phyloP scores from a whole-genome alignment of 1,140 invertebrate species.

The Scylla paramamosain region DNA sequence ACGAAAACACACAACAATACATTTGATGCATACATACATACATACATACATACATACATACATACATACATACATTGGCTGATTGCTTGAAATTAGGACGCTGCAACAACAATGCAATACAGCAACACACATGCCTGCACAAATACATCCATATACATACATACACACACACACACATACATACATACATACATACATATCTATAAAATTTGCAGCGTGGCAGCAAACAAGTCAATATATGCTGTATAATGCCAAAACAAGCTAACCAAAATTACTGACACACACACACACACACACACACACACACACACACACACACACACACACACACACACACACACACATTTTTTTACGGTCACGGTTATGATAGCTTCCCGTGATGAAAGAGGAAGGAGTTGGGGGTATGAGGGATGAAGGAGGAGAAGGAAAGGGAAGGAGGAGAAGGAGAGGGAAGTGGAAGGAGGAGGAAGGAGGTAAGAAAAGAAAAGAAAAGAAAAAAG shows the following conservation, averaged over 20 bases:
- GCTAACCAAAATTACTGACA: not conserved
- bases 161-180: not conserved
- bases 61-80: not conserved
- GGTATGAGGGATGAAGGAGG: not conserved
- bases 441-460: no score
- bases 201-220: no score
- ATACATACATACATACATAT: not conserved
- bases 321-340: slow-evolving; percentile 23
- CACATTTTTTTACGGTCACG: not conserved
- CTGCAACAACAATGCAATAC: not conserved
- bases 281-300: slow-evolving; percentile 25
- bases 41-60: not conserved
- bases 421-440: not conserved
- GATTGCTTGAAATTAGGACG: not conserved
- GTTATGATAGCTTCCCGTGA: not conserved
- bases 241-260: no score
- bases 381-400: not conserved
- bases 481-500: no score
- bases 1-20: no score
- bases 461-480: no score
- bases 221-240: no score
- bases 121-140: not conserved
- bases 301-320: slow-evolving; percentile 31
- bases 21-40: no score
- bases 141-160: not conserved